Base-by-base conservation (phyloP, 2,113 vertebrate genomes). In the Chroicocephalus ridibundus region DNA sequence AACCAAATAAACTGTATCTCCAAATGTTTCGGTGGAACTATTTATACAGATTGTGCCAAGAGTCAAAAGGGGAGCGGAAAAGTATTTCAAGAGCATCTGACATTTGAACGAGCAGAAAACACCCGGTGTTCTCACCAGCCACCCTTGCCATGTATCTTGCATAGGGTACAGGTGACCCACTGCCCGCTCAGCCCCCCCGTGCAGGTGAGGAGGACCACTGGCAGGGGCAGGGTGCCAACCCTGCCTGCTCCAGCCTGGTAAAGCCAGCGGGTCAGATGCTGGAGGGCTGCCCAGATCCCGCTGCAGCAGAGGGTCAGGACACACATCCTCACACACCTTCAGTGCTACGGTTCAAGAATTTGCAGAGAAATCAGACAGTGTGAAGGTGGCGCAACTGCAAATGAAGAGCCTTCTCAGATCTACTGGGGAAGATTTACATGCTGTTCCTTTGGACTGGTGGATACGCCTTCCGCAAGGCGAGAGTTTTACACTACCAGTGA, bases 391-490 rank as follows among this genome's bases (percentile, higher is more conserved):
- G 19, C 46, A 54, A 52, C 38, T 14, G 36, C 54, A 74, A 74
- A 79, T 0, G 2, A 79, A 55, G 17, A 82, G 40, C 47, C 49
- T 40, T 34, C 83, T 72, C 49, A 60, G 12, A 19, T 51, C n/a
- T 13, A 5, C 34, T 1, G 5, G 29, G 9, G 42, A 64, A 64
- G 52, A 80, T 57, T 38, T 51, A 79, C 16, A 1, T 0, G 1
- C 27, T 0, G 2, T 32, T 92, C 38, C 57, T 60, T 25, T 9
- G 10, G 54, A 49, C 32, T 14, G 57, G 46, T 49, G 64, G 62
- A 51, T 52, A 69, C 0, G 1, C 31, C 38, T 75, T 75, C 54
- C 0, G 1, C 57, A 65, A 65, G 70, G 62, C 1, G 2, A 32
- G 32, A 57, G 24, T 44, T 82, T 77, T 51, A 58, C 16, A n/a